Evolutionary conservation across 2,113 vertebrate genomes (phyloP).

Genomic region (Urocynchramus pylzowi): DNA sequence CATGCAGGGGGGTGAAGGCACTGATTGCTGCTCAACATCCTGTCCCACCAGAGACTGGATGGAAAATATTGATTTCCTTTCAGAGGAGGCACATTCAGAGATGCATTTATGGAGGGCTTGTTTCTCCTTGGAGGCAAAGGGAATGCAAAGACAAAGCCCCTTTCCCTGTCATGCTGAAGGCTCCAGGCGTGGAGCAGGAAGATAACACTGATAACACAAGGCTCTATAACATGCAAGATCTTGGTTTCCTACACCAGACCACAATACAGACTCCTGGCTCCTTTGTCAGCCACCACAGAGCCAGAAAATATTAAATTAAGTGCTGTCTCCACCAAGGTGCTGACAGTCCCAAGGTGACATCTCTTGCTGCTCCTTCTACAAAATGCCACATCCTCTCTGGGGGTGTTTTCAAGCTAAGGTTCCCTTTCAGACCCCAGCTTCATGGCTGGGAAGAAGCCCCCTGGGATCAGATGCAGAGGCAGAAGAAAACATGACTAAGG

Average conservation of each 20-base stretch:
- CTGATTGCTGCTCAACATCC: background rate
- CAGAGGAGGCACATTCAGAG: background rate
- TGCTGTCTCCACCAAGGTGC: background rate
- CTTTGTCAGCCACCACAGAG: background rate
- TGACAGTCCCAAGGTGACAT: background rate
- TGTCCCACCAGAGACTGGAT: background rate
- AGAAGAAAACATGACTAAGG: background rate
- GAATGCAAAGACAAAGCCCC: background rate
- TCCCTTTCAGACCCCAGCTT: background rate
- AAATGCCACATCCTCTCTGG: background rate
- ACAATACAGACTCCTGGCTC: background rate
- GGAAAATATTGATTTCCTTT: conserved; percentile 12
- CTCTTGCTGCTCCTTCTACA: background rate
- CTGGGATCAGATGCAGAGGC: background rate
- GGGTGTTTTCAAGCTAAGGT: background rate
- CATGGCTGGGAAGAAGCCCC: background rate
- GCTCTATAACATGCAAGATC: background rate
- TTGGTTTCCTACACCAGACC: background rate
- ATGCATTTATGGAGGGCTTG: background rate
- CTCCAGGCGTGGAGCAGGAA: background rate
- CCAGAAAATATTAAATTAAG: background rate
- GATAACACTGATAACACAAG: background rate
- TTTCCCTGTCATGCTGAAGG: background rate
- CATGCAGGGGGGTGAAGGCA: background rate
- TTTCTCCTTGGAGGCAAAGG: background rate